Percentiles rank a stretch among this genome's conserved stretches.
Evolutionary conservation across 2,113 vertebrate species (phyloP).

Genomic region (Boulengeromyrus knoepffleri): DNA sequence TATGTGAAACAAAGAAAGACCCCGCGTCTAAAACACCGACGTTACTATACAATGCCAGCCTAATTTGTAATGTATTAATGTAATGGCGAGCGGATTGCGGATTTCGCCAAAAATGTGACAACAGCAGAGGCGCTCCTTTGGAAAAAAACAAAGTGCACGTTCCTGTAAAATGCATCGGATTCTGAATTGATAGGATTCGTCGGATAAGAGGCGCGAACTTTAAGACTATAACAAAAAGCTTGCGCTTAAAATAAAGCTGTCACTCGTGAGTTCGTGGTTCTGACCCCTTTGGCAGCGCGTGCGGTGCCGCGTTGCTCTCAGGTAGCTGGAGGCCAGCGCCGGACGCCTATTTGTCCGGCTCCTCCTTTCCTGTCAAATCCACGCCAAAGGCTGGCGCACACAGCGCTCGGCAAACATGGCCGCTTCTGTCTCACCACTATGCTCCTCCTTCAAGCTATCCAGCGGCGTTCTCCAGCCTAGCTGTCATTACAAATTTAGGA

Average conservation of each 20-base stretch:
- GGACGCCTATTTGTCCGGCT: not conserved
- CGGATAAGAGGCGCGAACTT: not conserved
- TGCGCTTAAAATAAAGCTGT: not conserved
- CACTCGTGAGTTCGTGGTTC: not conserved
- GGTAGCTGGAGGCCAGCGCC: not conserved
- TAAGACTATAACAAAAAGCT: not conserved
- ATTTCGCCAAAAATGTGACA: not conserved
- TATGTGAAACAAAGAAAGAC: not conserved
- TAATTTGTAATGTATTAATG: not conserved
- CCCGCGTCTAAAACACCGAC: not conserved
- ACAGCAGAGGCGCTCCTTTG: not conserved
- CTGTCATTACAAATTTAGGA: slow-evolving; percentile 45
- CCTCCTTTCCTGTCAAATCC: not conserved
- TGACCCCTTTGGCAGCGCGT: not conserved
- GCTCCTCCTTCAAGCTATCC: slow-evolving; percentile 57
- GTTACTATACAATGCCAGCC: not conserved
- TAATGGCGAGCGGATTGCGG: not conserved
- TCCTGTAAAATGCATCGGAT: not conserved
- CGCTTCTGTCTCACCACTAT: slow-evolving; percentile 52
- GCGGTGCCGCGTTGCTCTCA: not conserved
- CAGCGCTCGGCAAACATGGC: slow-evolving; percentile 48
- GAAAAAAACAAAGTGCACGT: not conserved
- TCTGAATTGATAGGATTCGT: not conserved
- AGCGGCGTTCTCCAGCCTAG: slow-evolving; percentile 44
- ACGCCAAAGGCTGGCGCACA: not conserved